These are phyloP conservation scores for Anadara kagoshimensis DNA, from an alignment of 1,140 invertebrate genomes.

Conservation along the genomic window DNA sequence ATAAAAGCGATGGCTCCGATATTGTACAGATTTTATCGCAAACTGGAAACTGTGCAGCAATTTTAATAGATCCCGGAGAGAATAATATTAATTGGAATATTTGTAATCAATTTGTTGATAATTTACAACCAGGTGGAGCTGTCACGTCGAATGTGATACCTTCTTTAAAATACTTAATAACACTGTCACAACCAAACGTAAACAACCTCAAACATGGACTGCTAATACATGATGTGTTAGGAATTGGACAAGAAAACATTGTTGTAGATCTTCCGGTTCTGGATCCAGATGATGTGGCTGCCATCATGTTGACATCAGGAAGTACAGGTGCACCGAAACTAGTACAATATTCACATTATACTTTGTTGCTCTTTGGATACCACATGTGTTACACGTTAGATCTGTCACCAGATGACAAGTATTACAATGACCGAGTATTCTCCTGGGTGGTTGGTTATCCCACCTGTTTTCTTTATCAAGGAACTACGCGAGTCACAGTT, in stretches of 20 bases:
- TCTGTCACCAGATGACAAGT: background rate
- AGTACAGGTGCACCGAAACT: slow-evolving; percentile 14
- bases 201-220: background rate
- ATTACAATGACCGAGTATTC: slow-evolving; percentile 11
- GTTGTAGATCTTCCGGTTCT: background rate
- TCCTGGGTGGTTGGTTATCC: slow-evolving; percentile 12
- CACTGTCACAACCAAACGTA: background rate
- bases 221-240: background rate
- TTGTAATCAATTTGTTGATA: background rate
- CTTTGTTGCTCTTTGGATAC: background rate
- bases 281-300: background rate
- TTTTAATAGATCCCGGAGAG: slow-evolving; percentile 2
- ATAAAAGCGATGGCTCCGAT: background rate
- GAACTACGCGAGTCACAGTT: background rate
- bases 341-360: background rate
- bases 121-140: background rate
- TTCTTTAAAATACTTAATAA: background rate
- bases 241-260: background rate
- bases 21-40: background rate
- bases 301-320: slow-evolving; percentile 4
- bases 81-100: background rate
- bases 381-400: background rate
- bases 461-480: background rate
- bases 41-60: background rate
- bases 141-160: background rate